Evolutionary conservation across 1,140 invertebrate species (phyloP), one percentile per base, ranked within the genome.

Genomic region (Vanessa atalanta): DNA sequence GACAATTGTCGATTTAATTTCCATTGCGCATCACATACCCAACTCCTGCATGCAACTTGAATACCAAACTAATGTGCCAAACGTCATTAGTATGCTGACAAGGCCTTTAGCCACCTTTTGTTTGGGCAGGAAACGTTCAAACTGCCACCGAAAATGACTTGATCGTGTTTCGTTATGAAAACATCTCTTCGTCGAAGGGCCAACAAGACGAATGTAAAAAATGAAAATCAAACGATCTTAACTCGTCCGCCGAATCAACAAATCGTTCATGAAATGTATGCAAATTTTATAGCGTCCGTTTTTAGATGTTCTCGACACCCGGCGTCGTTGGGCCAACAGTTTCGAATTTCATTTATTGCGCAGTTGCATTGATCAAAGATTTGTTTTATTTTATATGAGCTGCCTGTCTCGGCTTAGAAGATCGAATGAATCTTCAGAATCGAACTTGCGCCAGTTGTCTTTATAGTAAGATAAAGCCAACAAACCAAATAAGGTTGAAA

Each of bases 61-160:
- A 91, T 89, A 91, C 78, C 72, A 85, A 88, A 76, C 47, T 51
- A 64, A 72, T 64, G 67, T 80, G 67, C 73, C 77, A 75, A 71
- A 77, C 66, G 79, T 86, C 70, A 91, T 93, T 85, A 84, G 87
- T 91, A 93, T 93, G 87, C 89, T 81, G 74, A 81, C 81, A 60
- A 70, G 70, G 61, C 79, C 61, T 73, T 83, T 83, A 84, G 77
- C 77, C 83, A 89, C 85, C 89, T 91, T 88, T 91, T 90, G 89
- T 91, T 91, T 87, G 83, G 85, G 83, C 89, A 92, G 90, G 90
- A 92, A 92, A 88, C 86, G 87, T 84, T 76, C 84, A 86, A 80
- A 79, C 72, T 83, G 75, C 87, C 79, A 81, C 85, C 89, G 81
- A 92, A 92, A 90, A 90, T 85, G 82, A 87, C 79, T 88, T 79